Evolutionary conservation across 1,140 invertebrate genomes (phyloP).

Genomic region (Leptinotarsa undecemlineata): DNA sequence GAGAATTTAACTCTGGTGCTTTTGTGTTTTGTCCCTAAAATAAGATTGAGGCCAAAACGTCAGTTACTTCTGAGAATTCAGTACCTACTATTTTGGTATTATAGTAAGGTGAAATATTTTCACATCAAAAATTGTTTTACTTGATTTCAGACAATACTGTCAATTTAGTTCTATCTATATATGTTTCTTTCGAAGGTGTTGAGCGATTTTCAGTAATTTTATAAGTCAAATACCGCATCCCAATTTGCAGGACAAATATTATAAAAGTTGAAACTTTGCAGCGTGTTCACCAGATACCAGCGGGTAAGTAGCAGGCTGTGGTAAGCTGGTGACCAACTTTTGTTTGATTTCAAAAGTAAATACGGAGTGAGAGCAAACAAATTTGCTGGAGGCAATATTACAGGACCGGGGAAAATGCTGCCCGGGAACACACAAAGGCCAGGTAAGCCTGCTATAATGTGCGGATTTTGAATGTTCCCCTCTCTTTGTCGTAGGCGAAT

Average conservation of each 20-base stretch:
- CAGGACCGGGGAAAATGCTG: constrained; percentile 5
- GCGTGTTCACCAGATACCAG: not conserved
- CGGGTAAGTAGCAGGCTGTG: constrained; percentile 6
- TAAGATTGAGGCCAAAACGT: too few species aligned
- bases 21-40: too few species aligned
- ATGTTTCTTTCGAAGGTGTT: not conserved
- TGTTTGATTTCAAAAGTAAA: constrained; percentile 30
- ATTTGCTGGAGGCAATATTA: constrained; percentile 23
- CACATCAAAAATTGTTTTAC: too few species aligned
- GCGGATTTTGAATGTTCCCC: constrained; percentile 10
- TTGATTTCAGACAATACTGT: too few species aligned
- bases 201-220: not conserved
- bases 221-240: constrained; percentile 30
- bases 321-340: constrained; percentile 24
- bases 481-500: not conserved
- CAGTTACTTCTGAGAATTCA: too few species aligned
- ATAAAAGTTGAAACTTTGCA: constrained; percentile 27
- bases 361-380: constrained; percentile 27
- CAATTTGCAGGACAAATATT: constrained; percentile 30
- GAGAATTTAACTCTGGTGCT: too few species aligned
- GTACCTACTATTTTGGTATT: too few species aligned
- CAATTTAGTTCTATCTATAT: too few species aligned
- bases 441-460: constrained; percentile 21
- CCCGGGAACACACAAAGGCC: not conserved
- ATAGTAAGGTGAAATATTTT: too few species aligned